Evolutionary conservation across 2,113 vertebrate species (phyloP), one percentile per base, ranked within the genome.

Genomic region (Jaculus jaculus): DNA sequence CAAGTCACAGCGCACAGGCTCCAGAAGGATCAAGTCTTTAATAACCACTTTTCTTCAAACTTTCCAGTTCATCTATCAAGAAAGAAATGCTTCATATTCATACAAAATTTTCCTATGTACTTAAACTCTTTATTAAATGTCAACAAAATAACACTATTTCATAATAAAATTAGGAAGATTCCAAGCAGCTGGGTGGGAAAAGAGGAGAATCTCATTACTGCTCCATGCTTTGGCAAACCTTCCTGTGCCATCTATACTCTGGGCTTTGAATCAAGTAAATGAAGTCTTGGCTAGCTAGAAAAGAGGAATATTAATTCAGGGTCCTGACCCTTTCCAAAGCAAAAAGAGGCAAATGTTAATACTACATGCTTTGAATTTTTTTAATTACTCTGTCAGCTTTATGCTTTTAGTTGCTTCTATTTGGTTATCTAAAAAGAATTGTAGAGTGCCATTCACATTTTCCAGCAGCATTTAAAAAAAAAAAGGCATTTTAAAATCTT

Each of bases 41-140:
- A 89, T 72, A 68, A 79, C 47, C 10, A 80, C 68, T 34, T 92
- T 81, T 68, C 72, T n/a, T 86, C 51, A 3, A 89, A 86, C 73
- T 94, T 71, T 63, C 54, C 51, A 73, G 84, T 71, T 39, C 11
- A 2, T 34, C 34, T 61, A 54, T 87, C 23, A 91, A 66, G 71
- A 47, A 47, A 15, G 63, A 87, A 92, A 71, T 20, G 47, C 20
- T 92, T 91, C 90, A 34, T 85, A 93, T 82, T 89, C 83, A 88
- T 16, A 84, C 5, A 94, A 86, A 58, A 90, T 1, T 16, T 78
- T 58, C 95, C 39, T 51, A 94, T 89, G 51, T 92, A 87, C 68
- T 78, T 92, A 51, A 39, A 94, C 13, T 94, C 81, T 72, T 93
- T 85, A 47, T 89, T 92, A 95, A 96, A 95, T 88, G 69, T 95